Conservation (phyloP, 2,113 vertebrate species). For the Spea multiplicata region DNA sequence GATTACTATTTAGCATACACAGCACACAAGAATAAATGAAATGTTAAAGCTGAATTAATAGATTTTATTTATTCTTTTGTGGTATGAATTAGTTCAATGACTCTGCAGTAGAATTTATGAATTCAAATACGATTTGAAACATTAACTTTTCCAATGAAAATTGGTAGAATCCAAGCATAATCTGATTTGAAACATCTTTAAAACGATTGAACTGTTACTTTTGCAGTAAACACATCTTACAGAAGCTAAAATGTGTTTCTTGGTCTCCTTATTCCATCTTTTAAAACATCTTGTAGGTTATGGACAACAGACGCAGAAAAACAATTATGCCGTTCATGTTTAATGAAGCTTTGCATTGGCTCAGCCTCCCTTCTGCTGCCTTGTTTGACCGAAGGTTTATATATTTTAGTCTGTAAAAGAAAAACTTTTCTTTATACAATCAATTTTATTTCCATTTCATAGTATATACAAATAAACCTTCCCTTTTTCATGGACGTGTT, state of each 20-base stretch:
- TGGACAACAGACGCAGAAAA: slow-evolving; percentile 37
- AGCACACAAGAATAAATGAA: too few species aligned
- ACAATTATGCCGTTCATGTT: slow-evolving; percentile 12
- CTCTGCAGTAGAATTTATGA: too few species aligned
- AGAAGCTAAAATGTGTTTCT: neutral
- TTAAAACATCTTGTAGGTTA: slow-evolving; percentile 37
- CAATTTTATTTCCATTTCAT: neutral
- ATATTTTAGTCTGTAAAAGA: slow-evolving; percentile 8
- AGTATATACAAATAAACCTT: neutral
- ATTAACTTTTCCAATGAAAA: too few species aligned
- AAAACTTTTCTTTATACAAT: neutral
- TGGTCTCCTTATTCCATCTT: slow-evolving; percentile 15
- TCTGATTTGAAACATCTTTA: slow-evolving; percentile 1
- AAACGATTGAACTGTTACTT: slow-evolving; percentile 5
- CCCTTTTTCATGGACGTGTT: too few species aligned
- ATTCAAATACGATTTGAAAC: too few species aligned
- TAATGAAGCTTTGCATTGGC: slow-evolving; percentile 36
- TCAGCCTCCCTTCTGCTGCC: slow-evolving; percentile 35
- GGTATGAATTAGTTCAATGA: too few species aligned
- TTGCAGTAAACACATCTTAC: slow-evolving; percentile 22
- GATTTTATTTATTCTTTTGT: too few species aligned
- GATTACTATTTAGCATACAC: too few species aligned
- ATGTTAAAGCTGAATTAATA: too few species aligned
- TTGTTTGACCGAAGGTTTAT: slow-evolving; percentile 37
- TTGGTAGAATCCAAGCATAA: too few species aligned